Evolutionary conservation across 2,113 vertebrate species (phyloP).

Genomic region (Mustela lutreola): DNA sequence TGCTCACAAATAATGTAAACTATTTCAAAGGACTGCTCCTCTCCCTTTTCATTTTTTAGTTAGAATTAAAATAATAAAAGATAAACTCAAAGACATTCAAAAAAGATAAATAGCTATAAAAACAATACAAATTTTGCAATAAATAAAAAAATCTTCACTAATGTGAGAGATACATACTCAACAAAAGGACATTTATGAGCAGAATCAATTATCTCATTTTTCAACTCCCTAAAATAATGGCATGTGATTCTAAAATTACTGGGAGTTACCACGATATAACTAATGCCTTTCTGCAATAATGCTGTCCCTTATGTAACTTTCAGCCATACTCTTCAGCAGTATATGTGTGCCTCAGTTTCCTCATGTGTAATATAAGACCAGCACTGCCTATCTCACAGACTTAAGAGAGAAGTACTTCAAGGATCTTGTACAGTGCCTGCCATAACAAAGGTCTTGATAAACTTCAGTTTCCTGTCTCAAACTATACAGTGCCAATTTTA

Average conservation of each 20-base stretch:
- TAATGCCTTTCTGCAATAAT: not conserved
- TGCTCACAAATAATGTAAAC: slow-evolving; percentile 35
- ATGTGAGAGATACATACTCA: not conserved
- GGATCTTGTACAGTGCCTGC: not conserved
- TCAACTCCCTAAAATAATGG: not conserved
- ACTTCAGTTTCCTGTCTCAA: not conserved
- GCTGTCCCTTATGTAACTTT: not conserved
- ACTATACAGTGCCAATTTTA: not conserved
- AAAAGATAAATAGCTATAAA: not conserved
- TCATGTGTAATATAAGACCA: not conserved
- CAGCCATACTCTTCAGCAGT: not conserved
- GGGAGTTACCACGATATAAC: not conserved
- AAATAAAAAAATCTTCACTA: slow-evolving; percentile 20
- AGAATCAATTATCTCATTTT: slow-evolving; percentile 1
- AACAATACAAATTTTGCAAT: not conserved
- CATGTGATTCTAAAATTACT: not conserved
- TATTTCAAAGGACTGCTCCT: not conserved
- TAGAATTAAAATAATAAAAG: slow-evolving; percentile 35
- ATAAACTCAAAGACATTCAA: not conserved
- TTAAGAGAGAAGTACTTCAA: not conserved
- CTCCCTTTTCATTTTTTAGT: slow-evolving; percentile 11
- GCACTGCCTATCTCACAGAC: not conserved
- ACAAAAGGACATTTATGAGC: not conserved
- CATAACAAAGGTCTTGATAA: not conserved
- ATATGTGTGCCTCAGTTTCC: not conserved